Conservation (phyloP, 2,888 invertebrate genomes). For the Ichneumon xanthorius region DNA sequence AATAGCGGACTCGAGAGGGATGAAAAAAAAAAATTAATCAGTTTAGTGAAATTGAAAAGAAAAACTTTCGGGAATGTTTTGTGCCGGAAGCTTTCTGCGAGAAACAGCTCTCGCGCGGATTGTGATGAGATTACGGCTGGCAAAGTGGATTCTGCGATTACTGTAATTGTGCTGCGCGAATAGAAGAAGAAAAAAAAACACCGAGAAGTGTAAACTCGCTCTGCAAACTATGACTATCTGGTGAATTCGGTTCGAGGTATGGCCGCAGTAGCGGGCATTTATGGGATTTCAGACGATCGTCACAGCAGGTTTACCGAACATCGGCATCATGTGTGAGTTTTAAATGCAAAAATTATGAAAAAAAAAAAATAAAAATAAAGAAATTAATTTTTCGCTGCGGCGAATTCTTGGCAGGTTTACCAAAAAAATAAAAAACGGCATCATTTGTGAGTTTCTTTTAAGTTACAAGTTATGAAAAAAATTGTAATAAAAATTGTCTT, state of each 20-base stretch:
- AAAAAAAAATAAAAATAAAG: neutral
- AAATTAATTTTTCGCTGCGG: neutral
- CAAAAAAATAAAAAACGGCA: neutral
- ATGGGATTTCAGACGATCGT: constrained; percentile 82
- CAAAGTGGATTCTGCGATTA: constrained; percentile 8
- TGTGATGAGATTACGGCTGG: constrained; percentile 33
- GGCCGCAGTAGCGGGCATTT: constrained; percentile 84
- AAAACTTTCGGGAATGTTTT: constrained; percentile 1
- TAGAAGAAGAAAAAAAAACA: neutral
- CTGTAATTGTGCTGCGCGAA: constrained; percentile 16
- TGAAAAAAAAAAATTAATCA: neutral
- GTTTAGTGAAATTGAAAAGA: neutral
- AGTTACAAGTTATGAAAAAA: neutral
- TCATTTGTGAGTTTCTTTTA: neutral
- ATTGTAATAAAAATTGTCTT: neutral
- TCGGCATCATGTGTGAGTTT: constrained; percentile 75
- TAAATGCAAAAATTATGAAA: neutral
- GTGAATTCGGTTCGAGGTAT: constrained; percentile 78
- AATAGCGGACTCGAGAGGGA: neutral
- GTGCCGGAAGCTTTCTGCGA: neutral
- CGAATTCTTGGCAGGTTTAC: neutral
- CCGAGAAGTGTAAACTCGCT: constrained; percentile 39
- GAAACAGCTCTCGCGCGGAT: constrained; percentile 33
- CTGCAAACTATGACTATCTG: constrained; percentile 57
- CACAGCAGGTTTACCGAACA: constrained; percentile 79